Conservation (phyloP, 2,797 vertebrate genomes). For the Pipistrellus kuhlii region DNA sequence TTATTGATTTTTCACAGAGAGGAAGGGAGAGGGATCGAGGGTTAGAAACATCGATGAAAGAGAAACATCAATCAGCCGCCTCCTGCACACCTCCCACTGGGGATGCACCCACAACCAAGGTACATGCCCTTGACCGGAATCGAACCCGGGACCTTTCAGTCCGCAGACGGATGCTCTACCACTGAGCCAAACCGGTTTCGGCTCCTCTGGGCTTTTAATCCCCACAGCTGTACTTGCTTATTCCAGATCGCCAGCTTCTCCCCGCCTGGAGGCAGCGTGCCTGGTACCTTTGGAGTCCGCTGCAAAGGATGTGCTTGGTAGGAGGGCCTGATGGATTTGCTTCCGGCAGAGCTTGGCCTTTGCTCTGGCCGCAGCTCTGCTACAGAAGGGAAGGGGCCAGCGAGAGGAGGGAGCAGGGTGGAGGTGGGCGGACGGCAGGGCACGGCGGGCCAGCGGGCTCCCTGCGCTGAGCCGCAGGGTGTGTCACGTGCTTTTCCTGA, state of each 20-base stretch:
- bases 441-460: neutral
- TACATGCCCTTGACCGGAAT: no score
- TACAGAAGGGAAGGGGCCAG: neutral
- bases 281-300: neutral
- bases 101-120: no score
- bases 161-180: no score
- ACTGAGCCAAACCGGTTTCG: no score
- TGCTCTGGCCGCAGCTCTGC: slow-evolving; percentile 38
- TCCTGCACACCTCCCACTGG: no score
- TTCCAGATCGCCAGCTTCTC: neutral
- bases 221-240: neutral
- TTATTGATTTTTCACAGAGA: no score
- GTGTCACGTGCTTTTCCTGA: neutral
- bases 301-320: slow-evolving; percentile 31
- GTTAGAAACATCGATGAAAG: no score
- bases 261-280: neutral
- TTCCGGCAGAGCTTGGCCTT: slow-evolving; percentile 68
- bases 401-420: neutral
- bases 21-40: no score
- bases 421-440: neutral
- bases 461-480: neutral
- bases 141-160: no score
- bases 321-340: slow-evolving; percentile 69
- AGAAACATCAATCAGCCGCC: no score
- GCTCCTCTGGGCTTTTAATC: neutral